A percentile compares a stretch with the other conserved stretches of the same genome.
Conservation (phyloP, 2,113 vertebrate genomes). For the Nannobrachium achirus region DNA sequence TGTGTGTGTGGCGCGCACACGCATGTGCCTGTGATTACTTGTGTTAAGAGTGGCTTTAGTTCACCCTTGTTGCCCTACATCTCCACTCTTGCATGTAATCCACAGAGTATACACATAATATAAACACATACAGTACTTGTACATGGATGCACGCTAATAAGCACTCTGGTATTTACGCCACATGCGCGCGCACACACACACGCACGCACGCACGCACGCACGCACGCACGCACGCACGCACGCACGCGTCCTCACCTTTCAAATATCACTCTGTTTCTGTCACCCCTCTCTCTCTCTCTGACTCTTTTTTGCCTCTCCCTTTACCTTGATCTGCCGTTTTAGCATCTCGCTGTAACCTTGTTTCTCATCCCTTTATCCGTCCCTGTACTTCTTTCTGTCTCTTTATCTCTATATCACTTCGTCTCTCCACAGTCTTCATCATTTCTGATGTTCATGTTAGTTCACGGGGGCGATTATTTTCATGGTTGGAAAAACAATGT, state of each 20-base stretch:
- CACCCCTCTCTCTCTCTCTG: not conserved
- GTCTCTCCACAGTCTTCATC: too few relatives aligned
- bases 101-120: conserved; percentile 24
- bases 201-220: not conserved
- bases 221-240: not conserved
- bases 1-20: too few relatives aligned
- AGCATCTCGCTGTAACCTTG: not conserved
- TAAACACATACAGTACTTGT: not conserved
- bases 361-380: conserved; percentile 9
- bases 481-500: not conserved
- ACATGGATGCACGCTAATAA: not conserved
- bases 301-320: conserved; percentile 3
- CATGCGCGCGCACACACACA: conserved; percentile 76
- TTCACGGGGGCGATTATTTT: conserved; percentile 6
- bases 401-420: too few relatives aligned
- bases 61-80: conserved; percentile 40
- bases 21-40: too few relatives aligned
- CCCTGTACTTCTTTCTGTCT: too few relatives aligned
- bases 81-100: conserved; percentile 47
- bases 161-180: conserved; percentile 1
- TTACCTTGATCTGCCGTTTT: not conserved
- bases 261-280: too few relatives aligned
- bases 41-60: too few relatives aligned
- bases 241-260: not conserved
- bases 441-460: not conserved